Base-by-base conservation (phyloP, 2,888 invertebrate species). In the Acleris cristana region DNA sequence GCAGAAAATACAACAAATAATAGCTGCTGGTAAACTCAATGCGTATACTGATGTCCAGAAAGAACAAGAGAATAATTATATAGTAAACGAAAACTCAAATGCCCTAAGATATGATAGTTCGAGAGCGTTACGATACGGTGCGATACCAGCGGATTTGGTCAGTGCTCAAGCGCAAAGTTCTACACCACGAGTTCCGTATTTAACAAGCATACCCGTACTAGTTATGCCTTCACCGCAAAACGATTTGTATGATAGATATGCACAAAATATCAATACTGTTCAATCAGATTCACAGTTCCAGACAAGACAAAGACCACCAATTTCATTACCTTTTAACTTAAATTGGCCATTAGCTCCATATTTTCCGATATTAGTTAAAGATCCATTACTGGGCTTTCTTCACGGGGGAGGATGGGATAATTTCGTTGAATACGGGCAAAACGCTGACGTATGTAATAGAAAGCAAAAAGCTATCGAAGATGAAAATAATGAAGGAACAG, bases 401-500 rank as follows among this genome's bases (percentile, higher is more conserved):
- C 87, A 86, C 70, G 89, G 93, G 44, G 94, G 94, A 55, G 93
- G 93, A 3, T 90, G 92, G 78, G 91, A 90, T 40, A 93, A 91
- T 70, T 89, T 95, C 74, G 76, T 95, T 54, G 94, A 95, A 80
- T 93, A 94, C 72, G 95, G 95, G 1, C 94, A 94, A 74, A 87
- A 76, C 57, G 94, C 94, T 49, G 94, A 94, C 73, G 86, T 93
- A 19, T 94, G 94, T 72, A 86, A 76, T 64, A 84, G 87, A 72
- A 86, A 82, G 73, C 87, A 85, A 72, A 91, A 89, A 75, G 79
- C 86, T 19, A 53, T 68, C 18, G 72, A 75, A 16, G 70, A 69
- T 0, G 52, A 72, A 49, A 51, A 53, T 8, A 65, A 70, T 4
- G 58, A 66, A 57, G 56, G 56, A 2, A 34, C 68, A 45, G 70